Conservation (phyloP, 2,113 vertebrate genomes). For the Pygathrix nemaeus region DNA sequence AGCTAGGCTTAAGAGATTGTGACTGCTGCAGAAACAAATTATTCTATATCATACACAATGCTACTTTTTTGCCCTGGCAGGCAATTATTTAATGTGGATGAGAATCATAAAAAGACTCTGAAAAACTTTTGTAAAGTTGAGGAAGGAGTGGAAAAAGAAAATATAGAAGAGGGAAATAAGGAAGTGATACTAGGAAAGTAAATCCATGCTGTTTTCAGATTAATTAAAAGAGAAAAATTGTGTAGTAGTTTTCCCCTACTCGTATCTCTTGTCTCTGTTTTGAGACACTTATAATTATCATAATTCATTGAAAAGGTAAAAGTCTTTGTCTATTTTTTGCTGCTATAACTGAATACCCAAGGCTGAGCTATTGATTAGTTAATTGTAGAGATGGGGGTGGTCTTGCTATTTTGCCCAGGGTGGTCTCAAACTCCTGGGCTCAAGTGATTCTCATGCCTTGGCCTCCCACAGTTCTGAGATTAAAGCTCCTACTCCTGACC, state of each 20-base stretch:
- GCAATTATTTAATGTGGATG: background rate
- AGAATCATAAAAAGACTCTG: background rate
- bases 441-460: too few relatives aligned
- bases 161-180: background rate
- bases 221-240: background rate
- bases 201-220: background rate
- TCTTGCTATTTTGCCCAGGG: too few relatives aligned
- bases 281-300: background rate
- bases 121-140: background rate
- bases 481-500: too few relatives aligned
- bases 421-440: too few relatives aligned
- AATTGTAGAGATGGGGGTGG: too few relatives aligned
- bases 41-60: background rate
- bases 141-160: background rate
- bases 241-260: background rate
- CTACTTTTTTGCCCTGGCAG: background rate
- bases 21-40: background rate
- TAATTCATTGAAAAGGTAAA: background rate
- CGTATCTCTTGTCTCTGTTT: background rate
- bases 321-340: background rate
- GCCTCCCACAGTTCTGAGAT: too few relatives aligned
- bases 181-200: background rate
- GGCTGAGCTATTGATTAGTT: too few relatives aligned
- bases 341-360: background rate
- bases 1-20: background rate